Base-by-base conservation (phyloP, 2,113 vertebrate genomes). In the Thomomys bottae region DNA sequence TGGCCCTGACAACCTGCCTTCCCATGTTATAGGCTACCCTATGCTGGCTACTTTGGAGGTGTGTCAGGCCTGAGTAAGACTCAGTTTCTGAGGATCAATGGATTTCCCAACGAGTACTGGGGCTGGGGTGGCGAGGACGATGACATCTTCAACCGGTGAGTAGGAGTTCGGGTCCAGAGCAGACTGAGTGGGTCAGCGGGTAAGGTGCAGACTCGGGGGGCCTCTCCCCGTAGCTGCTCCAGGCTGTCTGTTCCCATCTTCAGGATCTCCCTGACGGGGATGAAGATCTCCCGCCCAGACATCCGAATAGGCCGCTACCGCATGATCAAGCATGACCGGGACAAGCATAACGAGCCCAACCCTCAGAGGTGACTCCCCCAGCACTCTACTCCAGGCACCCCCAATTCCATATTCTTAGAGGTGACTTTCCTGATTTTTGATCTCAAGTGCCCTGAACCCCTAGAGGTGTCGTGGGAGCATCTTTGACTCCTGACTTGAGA, bases 91-190 rank as follows among this genome's bases (percentile, higher is more conserved):
- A 99, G 99, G 98, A 99, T 99, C 97, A 99, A 99, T 8, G 99
- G 99, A 96, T 99, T 99, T 96, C 99, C 99, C 87, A 99, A 99
- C 0, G 99, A 99, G 94, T 99, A 99, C 97, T 99, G 99, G 99
- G 99, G 99, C 96, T 99, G 99, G 99, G 99, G 99, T 95, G 99
- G 99, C 38, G 99, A 99, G 96, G 99, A 99, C 4, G 99, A 99
- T 20, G 99, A 99, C 98, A 99, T 99, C 96, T 99, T 99, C 97
- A 99, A 99, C 98, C 98, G 99, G 99, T 99, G 96, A 97, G 96
- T 97, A 45, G 81, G n/a, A 63, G 2, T 0, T 15, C 0, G 49
- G 32, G 23, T 67, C 42, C 23, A 30, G 3, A 86, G 34, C 45
- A 75, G 78, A 61, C 77, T 3, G 80, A 81, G 73, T 24, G 30